Evolutionary conservation across 1,140 invertebrate genomes (phyloP).

Genomic region (Cepaea nemoralis): DNA sequence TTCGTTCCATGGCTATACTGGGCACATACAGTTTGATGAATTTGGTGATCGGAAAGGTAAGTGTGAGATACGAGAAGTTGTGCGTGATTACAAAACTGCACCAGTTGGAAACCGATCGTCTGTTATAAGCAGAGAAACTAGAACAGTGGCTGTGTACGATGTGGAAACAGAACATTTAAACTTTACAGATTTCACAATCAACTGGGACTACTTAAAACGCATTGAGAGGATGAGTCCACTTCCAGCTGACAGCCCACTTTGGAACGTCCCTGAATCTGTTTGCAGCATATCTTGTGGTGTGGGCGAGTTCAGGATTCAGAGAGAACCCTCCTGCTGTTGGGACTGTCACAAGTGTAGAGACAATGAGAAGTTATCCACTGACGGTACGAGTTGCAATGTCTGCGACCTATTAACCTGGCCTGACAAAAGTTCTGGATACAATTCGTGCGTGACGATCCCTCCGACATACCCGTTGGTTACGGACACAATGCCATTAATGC

Average conservation of each 20-base stretch:
- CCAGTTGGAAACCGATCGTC: not conserved
- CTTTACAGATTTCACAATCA: not conserved
- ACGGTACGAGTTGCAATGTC: conserved; percentile 45
- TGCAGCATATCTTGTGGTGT: conserved; percentile 49
- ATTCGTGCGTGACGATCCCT: conserved; percentile 72
- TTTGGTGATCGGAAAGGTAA: conserved; percentile 22
- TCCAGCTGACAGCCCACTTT: not conserved
- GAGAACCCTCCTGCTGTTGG: conserved; percentile 49
- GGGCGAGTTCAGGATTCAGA: conserved; percentile 45
- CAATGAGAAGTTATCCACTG: conserved; percentile 50
- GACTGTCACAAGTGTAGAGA: conserved; percentile 42
- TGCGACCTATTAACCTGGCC: conserved; percentile 58
- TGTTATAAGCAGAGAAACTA: not conserved
- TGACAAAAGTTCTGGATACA: conserved; percentile 71
- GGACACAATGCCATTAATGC: conserved; percentile 71
- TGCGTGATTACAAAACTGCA: not conserved
- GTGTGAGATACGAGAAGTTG: conserved; percentile 5
- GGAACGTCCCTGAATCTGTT: conserved; percentile 44
- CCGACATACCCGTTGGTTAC: conserved; percentile 31
- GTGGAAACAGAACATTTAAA: not conserved
- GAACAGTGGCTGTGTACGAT: conserved; percentile 1
- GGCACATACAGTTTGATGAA: conserved; percentile 16
- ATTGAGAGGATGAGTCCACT: not conserved
- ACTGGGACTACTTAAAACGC: not conserved
- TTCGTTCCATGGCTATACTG: conserved; percentile 12